Base-by-base conservation (phyloP, 37 sponge, comb jelly and placozoan genomes). In the Geodia barretti region DNA sequence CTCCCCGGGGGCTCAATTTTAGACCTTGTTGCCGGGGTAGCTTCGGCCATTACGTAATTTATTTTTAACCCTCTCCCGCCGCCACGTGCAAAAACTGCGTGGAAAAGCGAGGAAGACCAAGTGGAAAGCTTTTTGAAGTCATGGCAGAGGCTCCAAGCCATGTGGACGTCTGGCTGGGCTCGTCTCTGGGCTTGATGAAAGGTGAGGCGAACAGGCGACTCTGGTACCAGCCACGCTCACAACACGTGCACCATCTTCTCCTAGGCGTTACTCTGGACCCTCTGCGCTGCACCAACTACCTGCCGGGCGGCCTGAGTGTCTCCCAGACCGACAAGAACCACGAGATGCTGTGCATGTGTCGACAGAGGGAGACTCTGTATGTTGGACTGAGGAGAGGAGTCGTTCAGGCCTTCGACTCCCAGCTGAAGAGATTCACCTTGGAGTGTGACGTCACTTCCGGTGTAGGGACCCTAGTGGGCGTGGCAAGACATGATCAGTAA, bases 91-190 rank as follows among this genome's bases (percentile, higher is more conserved):
- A 29, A 7, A 28, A 3, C 29, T 33, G 34, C 32, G 68, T 68
- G 32, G 30, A 68, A 3, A 5, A 3, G 8, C 26, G n/a, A n/a
- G n/a, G n/a, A n/a, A n/a, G n/a, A n/a, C n/a, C 8, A 62, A 5
- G 3, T n/a, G 26, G 24, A 28, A 28, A n/a, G 24, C 64, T 28
- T 39, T 29, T 24, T 39, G 41, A 23, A 73, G 41, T 21, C 54
- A 26, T 25, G 4, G 35, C 41, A 39, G 42, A 2, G 35, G 58
- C 24, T 4, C 39, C 32, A 14, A 29, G 28, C 41, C 21, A 62
- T 1, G 75, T 80, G n/a, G 89, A 92, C 60, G 58, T 88, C 17
- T 92, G 93, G 93, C 60, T 87, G 31, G 93, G 93, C n/a, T 80
- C 85, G 0, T 35, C 77, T 38, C 71, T 88, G 24, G 93, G 93